Percentiles rank a stretch among this genome's conserved stretches.
phyloP scores from a whole-genome alignment of 2,797 vertebrate species.

The Odontamblyopus lacepedii region DNA sequence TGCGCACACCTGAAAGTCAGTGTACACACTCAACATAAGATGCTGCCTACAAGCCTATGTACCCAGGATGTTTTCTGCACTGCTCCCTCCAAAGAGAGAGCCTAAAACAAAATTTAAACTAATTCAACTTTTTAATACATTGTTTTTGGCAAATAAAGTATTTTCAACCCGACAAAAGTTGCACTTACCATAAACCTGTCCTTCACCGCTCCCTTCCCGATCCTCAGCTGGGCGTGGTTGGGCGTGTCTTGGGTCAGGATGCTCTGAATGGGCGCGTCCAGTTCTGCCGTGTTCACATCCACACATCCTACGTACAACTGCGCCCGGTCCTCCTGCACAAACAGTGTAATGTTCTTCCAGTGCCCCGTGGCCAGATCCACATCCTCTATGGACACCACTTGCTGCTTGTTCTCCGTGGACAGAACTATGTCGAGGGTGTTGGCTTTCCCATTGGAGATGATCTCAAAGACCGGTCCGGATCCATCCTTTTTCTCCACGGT shows the following conservation, averaged over 20 bases:
- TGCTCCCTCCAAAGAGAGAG: too few species aligned
- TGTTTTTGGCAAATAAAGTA: too few species aligned
- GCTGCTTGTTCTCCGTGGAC: conserved; percentile 81
- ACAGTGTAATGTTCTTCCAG: conserved; percentile 97
- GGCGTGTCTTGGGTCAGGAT: conserved; percentile 87
- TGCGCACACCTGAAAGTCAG: too few species aligned
- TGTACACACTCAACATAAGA: too few species aligned
- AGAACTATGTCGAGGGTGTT: conserved; percentile 92
- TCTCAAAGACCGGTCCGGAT: conserved; percentile 88
- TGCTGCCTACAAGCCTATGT: too few species aligned
- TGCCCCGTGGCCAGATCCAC: conserved; percentile 87
- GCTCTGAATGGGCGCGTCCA: conserved; percentile 90
- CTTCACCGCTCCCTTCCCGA: conserved; percentile 89
- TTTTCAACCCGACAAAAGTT: neutral
- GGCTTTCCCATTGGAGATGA: conserved; percentile 91
- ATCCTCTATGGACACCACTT: conserved; percentile 90
- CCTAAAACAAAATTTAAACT: too few species aligned
- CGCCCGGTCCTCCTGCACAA: conserved; percentile 91
- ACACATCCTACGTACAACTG: conserved; percentile 94
- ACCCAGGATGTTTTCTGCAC: too few species aligned
- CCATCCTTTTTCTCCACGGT: conserved; percentile 88
- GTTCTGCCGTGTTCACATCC: conserved; percentile 86
- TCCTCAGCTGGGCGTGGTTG: conserved; percentile 81
- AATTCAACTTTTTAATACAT: too few species aligned
- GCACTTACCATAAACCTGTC: conserved; percentile 90